Evolutionary conservation across 2,888 invertebrate species (phyloP), one percentile per base, ranked within the genome.

Genomic region (Cynaeus angustus): DNA sequence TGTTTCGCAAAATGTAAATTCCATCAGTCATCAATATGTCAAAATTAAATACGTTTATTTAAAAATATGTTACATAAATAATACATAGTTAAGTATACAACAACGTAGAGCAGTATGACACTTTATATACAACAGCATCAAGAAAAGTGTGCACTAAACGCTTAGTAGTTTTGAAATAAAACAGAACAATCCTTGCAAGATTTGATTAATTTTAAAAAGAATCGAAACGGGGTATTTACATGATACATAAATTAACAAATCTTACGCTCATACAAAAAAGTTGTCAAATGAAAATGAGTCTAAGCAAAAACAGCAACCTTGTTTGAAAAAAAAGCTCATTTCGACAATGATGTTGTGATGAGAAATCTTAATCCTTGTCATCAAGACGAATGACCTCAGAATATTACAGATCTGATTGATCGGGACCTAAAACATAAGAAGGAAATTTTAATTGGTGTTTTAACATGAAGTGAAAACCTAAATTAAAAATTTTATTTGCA

Each of bases 361-460:
- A 53, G 53, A 52, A 58, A 59, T 52, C 62, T 52, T 46, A 45
- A 64, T 62, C 41, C 38, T 13, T 43, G 21, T 48, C 38, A 10
- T 55, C 45, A 3, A 37, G 37, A 58, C 58, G 53, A n/a, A n/a
- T n/a, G 26, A 46, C 45, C 46, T 43, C 46, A 59, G 46, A 62
- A 43, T 30, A 43, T 67, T 87, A 89, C 86, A 88, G 86, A 86
- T 89, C 89, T 80, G 88, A 88, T 84, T 88, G 88, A 82, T 88
- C 89, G 81, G 88, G 89, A 86, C 88, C 89, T 89, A 87, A 75
- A 88, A 87, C 75, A 78, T 74, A 72, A 72, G 21, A 21, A 21
- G 21, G 21, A 6, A 55, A 65, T 41, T 62, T 26, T 41, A 10
- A 13, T 13, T 21, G 41, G 58, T 2, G 53, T 4, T 3, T 9